phyloP scores from a whole-genome alignment of 2,113 vertebrate species.

The Calidris pugnax region DNA sequence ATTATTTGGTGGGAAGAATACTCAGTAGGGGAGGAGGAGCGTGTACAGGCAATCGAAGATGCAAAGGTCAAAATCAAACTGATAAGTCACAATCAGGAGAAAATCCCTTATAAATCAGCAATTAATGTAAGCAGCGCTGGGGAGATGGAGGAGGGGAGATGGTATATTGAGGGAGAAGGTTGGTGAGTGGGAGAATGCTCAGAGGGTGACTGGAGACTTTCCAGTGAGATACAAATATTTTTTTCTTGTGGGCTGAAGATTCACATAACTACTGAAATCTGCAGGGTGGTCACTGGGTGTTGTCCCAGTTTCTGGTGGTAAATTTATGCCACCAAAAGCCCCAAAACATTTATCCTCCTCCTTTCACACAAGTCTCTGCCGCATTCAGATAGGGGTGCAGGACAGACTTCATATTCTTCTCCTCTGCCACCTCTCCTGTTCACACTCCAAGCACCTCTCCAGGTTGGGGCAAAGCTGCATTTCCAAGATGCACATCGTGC shows the following conservation, averaged over 20 bases:
- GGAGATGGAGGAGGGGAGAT: background rate
- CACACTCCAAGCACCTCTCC: background rate
- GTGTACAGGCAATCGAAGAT: background rate
- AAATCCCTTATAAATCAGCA: background rate
- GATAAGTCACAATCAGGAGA: background rate
- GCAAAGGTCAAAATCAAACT: background rate
- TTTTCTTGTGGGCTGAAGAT: background rate
- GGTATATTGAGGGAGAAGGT: background rate
- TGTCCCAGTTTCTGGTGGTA: background rate
- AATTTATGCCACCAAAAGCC: background rate
- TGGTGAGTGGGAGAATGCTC: background rate
- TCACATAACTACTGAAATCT: background rate
- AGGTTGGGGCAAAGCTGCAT: background rate
- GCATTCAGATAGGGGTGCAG: background rate
- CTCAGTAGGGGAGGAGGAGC: background rate
- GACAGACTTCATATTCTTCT: background rate
- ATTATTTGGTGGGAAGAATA: background rate
- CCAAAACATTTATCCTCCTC: background rate
- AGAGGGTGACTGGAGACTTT: background rate
- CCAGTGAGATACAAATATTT: background rate
- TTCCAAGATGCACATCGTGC: background rate
- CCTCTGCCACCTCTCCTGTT: background rate
- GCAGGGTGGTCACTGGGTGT: background rate
- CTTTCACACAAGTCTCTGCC: background rate
- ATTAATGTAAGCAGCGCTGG: background rate